These are phyloP conservation scores for Drosophila micromelanica DNA, from an alignment of 1,140 invertebrate species.

Conservation along the genomic window DNA sequence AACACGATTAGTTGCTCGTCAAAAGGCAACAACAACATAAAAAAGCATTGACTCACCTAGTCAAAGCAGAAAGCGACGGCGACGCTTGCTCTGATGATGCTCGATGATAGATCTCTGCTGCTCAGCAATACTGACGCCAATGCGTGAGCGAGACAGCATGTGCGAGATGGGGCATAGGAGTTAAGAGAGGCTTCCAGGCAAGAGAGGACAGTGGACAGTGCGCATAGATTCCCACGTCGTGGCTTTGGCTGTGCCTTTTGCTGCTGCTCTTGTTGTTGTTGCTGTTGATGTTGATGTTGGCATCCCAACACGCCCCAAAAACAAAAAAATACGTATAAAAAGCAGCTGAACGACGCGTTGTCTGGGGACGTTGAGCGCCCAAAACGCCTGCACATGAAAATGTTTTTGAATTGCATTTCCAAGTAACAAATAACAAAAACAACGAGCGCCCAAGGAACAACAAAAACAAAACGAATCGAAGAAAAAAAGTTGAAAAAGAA, in stretches of 20 bases:
- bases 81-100: slow-evolving; percentile 23
- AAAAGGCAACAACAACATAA: slow-evolving; percentile 17
- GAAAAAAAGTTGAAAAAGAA: slow-evolving; percentile 46
- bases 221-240: slow-evolving; percentile 32
- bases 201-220: slow-evolving; percentile 21
- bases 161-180: background rate
- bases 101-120: slow-evolving; percentile 43
- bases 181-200: slow-evolving; percentile 1
- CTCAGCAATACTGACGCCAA: slow-evolving; percentile 12
- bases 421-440: slow-evolving; percentile 66
- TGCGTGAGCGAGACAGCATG: slow-evolving; percentile 8
- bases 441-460: slow-evolving; percentile 42
- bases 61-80: slow-evolving; percentile 19
- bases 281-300: slow-evolving; percentile 8
- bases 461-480: slow-evolving; percentile 42
- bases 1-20: slow-evolving; percentile 29
- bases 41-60: slow-evolving; percentile 72
- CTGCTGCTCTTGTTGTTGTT: background rate
- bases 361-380: slow-evolving; percentile 44
- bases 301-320: slow-evolving; percentile 30
- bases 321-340: slow-evolving; percentile 18
- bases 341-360: slow-evolving; percentile 51
- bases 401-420: slow-evolving; percentile 76
- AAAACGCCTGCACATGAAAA: slow-evolving; percentile 44
- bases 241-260: slow-evolving; percentile 7